phyloP scores from a whole-genome alignment of 1,140 invertebrate genomes.

The Halyomorpha halys region DNA sequence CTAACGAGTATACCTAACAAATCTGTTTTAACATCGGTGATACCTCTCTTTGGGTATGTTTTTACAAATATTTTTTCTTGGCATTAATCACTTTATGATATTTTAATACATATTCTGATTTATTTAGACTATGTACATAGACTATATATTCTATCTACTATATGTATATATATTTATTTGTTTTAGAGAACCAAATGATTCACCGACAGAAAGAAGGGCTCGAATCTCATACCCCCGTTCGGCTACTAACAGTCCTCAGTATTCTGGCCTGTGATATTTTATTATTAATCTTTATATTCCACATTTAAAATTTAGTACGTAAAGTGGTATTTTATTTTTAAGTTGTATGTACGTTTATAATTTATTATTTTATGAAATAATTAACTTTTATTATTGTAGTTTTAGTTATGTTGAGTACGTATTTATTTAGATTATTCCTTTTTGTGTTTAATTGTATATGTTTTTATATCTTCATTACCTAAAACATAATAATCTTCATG shows the following conservation, averaged over 20 bases:
- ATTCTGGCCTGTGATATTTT: constrained; percentile 21
- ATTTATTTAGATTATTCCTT: no score
- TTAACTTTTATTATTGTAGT: no score
- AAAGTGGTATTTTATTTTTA: no score
- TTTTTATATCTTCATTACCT: no score
- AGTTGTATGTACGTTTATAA: no score
- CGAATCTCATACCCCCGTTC: constrained; percentile 1
- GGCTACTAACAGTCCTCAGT: constrained; percentile 23
- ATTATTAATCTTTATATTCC: not conserved
- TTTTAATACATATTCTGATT: not conserved
- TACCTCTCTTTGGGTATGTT: constrained; percentile 33
- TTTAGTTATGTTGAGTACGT: no score
- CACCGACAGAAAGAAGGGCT: not conserved
- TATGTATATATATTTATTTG: not conserved
- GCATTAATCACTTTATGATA: not conserved
- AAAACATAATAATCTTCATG: no score
- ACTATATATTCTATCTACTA: no score
- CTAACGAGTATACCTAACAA: constrained; percentile 30
- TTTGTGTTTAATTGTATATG: no score
- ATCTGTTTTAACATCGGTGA: constrained; percentile 28
- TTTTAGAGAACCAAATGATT: constrained; percentile 11
- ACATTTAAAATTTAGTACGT: no score
- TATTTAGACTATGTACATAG: not conserved
- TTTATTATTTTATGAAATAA: no score
- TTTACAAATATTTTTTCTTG: not conserved